A percentile compares a stretch with the other conserved stretches of the same genome.
Conservation (phyloP, 2,797 vertebrate genomes). For the Acropternis orthonyx region DNA sequence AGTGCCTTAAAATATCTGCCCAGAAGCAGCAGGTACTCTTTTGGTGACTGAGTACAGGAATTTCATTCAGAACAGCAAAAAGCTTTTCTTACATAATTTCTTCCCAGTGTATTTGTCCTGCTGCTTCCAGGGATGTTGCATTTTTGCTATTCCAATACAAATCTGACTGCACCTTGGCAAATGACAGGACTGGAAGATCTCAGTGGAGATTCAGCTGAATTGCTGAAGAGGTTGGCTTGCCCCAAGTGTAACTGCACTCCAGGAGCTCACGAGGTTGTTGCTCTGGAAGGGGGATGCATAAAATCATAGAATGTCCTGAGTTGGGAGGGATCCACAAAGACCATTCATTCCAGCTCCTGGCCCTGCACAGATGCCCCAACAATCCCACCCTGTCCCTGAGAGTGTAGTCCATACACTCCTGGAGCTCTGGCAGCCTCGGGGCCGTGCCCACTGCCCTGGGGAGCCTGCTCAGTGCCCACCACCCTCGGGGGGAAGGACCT, state of each 20-base stretch:
- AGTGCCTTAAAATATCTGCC: conserved; percentile 61
- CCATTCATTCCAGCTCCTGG: not conserved
- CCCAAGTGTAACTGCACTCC: not conserved
- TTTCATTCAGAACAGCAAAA: conserved; percentile 53
- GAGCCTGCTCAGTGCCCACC: not conserved
- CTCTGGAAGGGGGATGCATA: not conserved
- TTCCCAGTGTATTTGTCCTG: not conserved
- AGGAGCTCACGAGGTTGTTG: not conserved
- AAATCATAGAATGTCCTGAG: not conserved
- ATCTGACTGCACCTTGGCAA: not conserved
- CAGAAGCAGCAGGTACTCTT: conserved; percentile 65
- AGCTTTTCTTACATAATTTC: not conserved
- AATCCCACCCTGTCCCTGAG: not conserved
- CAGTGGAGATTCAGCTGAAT: not conserved
- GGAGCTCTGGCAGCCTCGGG: not conserved
- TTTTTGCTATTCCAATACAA: not conserved
- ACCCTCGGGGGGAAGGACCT: not conserved
- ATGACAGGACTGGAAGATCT: not conserved
- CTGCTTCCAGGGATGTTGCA: not conserved
- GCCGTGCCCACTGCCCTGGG: rapidly evolving
- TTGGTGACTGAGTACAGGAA: conserved; percentile 49
- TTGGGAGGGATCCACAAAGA: not conserved
- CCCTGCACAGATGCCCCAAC: not conserved
- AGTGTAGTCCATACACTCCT: rapidly evolving
- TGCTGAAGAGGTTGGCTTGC: not conserved